Percentiles rank a stretch among this genome's conserved stretches.
These are phyloP conservation scores for Ariopsis seemanni DNA, from an alignment of 2,113 vertebrate genomes.

Conservation along the genomic window DNA sequence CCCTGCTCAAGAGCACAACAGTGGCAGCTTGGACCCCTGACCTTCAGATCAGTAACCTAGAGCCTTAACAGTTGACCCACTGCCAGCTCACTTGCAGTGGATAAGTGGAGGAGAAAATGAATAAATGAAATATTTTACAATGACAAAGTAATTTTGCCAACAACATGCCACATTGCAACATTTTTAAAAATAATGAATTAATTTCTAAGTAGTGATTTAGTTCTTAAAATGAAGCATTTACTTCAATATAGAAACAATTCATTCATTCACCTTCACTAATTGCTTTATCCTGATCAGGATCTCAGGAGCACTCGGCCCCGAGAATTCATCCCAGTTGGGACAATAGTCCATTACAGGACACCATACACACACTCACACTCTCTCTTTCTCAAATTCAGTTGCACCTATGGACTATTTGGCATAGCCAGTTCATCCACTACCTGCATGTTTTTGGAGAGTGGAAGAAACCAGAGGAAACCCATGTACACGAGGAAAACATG, in stretches of 20 bases:
- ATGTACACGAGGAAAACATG: not conserved
- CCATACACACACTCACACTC: not conserved
- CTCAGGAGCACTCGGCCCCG: not conserved
- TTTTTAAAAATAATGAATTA: not conserved
- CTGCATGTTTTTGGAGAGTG: not conserved
- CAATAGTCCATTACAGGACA: not conserved
- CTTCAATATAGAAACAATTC: not conserved
- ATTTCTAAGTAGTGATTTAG: not conserved
- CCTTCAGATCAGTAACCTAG: no score
- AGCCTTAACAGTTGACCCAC: no score
- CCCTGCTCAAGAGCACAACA: no score
- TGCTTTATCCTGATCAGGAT: not conserved
- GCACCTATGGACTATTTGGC: not conserved
- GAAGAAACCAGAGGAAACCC: not conserved
- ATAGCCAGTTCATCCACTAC: not conserved
- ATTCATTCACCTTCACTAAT: not conserved
- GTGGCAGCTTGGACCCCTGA: no score
- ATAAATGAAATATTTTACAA: no score
- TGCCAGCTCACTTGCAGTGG: no score
- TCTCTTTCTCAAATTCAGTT: not conserved
- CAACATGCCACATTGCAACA: not conserved
- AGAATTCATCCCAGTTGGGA: not conserved
- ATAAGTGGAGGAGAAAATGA: no score
- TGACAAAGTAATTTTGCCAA: not conserved
- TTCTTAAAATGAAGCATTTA: not conserved